Evolutionary conservation across 2,113 vertebrate genomes (phyloP).

Genomic region (Callaeas wilsoni): DNA sequence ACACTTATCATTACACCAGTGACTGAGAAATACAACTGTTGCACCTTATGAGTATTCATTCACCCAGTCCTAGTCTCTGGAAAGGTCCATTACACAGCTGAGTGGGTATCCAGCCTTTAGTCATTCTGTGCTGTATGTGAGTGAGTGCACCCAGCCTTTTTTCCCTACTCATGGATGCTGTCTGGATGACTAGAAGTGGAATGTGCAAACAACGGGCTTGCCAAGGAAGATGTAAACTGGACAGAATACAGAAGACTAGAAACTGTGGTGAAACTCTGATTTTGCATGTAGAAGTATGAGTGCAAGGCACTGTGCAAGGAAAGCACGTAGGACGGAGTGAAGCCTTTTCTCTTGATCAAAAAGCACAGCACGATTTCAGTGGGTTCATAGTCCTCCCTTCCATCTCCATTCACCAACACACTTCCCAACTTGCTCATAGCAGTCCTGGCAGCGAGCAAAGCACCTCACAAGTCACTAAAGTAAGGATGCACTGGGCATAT

Average conservation of each 20-base stretch:
- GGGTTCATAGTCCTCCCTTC: not conserved
- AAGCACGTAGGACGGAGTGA: accelerated
- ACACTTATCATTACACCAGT: not conserved
- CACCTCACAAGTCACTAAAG: not conserved
- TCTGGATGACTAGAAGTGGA: not conserved
- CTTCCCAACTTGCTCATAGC: not conserved
- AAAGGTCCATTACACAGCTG: not conserved
- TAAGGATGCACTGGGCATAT: not conserved
- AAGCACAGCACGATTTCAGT: not conserved
- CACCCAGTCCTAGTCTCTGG: not conserved
- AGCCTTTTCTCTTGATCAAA: not conserved
- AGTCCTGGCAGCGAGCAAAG: not conserved
- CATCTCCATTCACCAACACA: not conserved
- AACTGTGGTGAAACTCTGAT: not conserved
- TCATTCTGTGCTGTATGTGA: not conserved
- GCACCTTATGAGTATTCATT: not conserved
- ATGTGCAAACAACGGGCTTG: not conserved
- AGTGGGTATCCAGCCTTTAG: not conserved
- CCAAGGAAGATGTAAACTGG: not conserved
- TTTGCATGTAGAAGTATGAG: not conserved
- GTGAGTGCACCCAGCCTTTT: not conserved
- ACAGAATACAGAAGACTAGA: not conserved
- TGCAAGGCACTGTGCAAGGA: not conserved
- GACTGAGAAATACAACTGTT: not conserved
- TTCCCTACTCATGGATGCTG: not conserved